Percentiles rank a stretch among this genome's conserved stretches.
Evolutionary conservation across 2,888 invertebrate species (phyloP).

Genomic region (Papilio demoleus): DNA sequence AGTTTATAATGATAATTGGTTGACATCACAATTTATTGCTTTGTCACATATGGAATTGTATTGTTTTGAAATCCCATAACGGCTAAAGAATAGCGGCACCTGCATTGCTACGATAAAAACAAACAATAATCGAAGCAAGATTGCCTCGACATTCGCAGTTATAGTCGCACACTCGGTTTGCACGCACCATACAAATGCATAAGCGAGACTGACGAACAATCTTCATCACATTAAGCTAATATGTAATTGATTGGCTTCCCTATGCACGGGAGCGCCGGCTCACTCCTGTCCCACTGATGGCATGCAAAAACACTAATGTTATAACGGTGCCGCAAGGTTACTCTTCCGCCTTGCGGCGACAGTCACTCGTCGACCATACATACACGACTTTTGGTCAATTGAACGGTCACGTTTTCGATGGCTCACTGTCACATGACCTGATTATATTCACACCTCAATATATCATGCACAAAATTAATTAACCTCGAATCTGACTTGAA

Average conservation of each 20-base stretch:
- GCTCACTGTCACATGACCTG: conserved; percentile 24
- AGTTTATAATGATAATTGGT: not conserved
- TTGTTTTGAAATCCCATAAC: conserved; percentile 30
- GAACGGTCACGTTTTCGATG: conserved; percentile 34
- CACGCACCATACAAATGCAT: conserved; percentile 69
- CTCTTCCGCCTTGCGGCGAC: conserved; percentile 57
- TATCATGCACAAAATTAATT: conserved; percentile 36
- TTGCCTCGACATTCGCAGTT: conserved; percentile 53
- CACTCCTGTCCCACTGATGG: conserved; percentile 77
- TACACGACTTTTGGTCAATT: conserved; percentile 44
- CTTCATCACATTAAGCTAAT: conserved; percentile 80
- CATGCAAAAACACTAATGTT: conserved; percentile 79
- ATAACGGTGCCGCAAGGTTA: conserved; percentile 62
- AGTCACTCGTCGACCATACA: conserved; percentile 20
- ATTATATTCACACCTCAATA: conserved; percentile 14
- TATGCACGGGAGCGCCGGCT: conserved; percentile 64
- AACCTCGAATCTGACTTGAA: conserved; percentile 25
- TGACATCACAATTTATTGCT: conserved; percentile 19
- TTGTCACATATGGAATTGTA: conserved; percentile 5
- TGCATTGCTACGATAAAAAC: conserved; percentile 42
- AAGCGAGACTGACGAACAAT: conserved; percentile 63
- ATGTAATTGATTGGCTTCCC: conserved; percentile 81
- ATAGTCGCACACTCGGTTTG: conserved; percentile 55
- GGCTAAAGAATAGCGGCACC: conserved; percentile 28
- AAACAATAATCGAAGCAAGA: conserved; percentile 64